Evolutionary conservation across 2,797 vertebrate genomes (phyloP).

Genomic region (Synaphobranchus kaupii): DNA sequence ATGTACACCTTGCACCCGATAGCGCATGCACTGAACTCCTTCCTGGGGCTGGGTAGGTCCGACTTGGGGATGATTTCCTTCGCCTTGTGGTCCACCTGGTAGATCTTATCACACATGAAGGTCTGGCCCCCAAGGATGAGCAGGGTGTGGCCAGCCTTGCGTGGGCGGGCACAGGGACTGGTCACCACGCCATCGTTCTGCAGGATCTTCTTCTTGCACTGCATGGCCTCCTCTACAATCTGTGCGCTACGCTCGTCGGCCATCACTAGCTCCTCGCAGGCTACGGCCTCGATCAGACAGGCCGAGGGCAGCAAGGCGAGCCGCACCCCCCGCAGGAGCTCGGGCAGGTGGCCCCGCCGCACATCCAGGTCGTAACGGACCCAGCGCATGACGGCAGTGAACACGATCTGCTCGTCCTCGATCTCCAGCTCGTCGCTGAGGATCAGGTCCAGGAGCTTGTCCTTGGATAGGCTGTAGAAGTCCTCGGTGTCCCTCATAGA

Average conservation of each 20-base stretch:
- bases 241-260: constrained; percentile 66
- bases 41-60: constrained; percentile 77
- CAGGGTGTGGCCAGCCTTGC: constrained; percentile 73
- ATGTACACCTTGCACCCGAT: constrained; percentile 81
- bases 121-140: constrained; percentile 79
- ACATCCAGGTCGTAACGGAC: constrained; percentile 68
- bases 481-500: constrained; percentile 72
- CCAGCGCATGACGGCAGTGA: constrained; percentile 76
- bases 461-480: constrained; percentile 76
- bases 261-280: constrained; percentile 72
- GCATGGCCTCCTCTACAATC: constrained; percentile 74
- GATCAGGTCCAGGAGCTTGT: constrained; percentile 73
- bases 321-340: constrained; percentile 70
- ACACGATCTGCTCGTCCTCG: constrained; percentile 74
- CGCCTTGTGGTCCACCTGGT: constrained; percentile 78
- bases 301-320: constrained; percentile 72
- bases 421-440: constrained; percentile 77
- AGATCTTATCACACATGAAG: constrained; percentile 83
- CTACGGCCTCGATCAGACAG: constrained; percentile 68
- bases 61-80: constrained; percentile 82
- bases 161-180: constrained; percentile 75
- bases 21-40: constrained; percentile 81
- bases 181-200: constrained; percentile 75
- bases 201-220: constrained; percentile 71
- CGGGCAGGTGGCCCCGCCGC: constrained; percentile 69